A percentile compares a stretch with the other conserved stretches of the same genome.
Evolutionary conservation across 2,797 vertebrate species (phyloP).

Genomic region (Siniperca undulata): DNA sequence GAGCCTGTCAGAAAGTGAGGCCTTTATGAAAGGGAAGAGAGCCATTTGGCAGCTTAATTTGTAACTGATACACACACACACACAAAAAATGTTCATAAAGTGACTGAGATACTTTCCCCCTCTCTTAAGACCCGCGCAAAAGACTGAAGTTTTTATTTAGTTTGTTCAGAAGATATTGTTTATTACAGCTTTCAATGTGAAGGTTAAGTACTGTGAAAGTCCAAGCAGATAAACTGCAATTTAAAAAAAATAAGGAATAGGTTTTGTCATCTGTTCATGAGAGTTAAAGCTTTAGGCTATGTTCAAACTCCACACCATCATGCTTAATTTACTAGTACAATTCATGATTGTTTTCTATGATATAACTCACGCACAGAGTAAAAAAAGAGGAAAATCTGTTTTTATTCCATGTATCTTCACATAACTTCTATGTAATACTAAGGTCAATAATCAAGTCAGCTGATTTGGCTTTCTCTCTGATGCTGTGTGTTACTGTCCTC

Average conservation of each 20-base stretch:
- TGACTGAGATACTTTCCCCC: background rate
- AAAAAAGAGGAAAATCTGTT: background rate
- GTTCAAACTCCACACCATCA: background rate
- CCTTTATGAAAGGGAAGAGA: conserved; percentile 23
- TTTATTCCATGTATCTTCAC: background rate
- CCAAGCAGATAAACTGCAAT: background rate
- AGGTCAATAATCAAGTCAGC: background rate
- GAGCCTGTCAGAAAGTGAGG: conserved; percentile 24
- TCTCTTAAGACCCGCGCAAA: background rate
- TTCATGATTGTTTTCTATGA: background rate
- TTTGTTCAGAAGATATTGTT: conserved; percentile 13
- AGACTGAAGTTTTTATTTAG: background rate
- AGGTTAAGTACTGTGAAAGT: background rate
- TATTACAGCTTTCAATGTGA: background rate
- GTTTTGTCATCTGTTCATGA: background rate
- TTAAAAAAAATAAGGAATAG: background rate
- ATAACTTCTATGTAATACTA: background rate
- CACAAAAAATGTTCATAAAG: conserved; percentile 7
- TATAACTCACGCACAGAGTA: background rate
- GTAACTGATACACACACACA: conserved; percentile 8
- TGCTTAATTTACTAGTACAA: background rate
- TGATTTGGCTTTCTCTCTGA: background rate
- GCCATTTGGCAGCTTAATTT: conserved; percentile 33
- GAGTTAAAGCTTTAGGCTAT: background rate
- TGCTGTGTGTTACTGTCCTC: conserved; percentile 2